Evolutionary conservation across 2,797 vertebrate genomes (phyloP), one percentile per base, ranked within the genome.

Genomic region (Catharus ustulatus): DNA sequence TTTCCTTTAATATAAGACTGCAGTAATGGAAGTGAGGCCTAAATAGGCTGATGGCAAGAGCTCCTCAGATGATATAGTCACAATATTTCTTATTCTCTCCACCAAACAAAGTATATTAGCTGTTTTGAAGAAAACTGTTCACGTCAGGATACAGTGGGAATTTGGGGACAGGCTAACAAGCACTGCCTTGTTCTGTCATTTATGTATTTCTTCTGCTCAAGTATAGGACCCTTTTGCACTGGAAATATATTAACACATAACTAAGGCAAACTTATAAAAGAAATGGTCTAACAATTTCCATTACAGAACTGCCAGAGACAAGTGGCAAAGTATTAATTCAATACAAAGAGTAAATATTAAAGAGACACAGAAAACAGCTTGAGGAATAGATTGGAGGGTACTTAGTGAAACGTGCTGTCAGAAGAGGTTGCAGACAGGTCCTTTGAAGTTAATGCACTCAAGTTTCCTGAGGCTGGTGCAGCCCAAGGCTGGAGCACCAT

Each of bases 391-490:
- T 57, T 66, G 89, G 86, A 96, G 95, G 61, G 73, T 42, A 58
- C 90, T 97, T 93, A 67, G 88, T 81, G 58, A 78, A 92, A 58
- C 17, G 36, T 45, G 48, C 93, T 96, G 91, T 96, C 81, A 96
- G 78, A 72, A 94, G 91, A 89, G 81, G 89, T 86, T 96, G 91
- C 83, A 95, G 90, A 77, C 54, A 80, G 87, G 89, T 96, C 73
- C 96, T 98, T 96, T 97, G 96, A 97, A 98, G 94, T 85, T 96
- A 95, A 97, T 68, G 77, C 64, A 87, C 95, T 97, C 80, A 81
- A 10, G 95, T 95, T 98, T 97, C 95, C 97, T 21, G 4, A 54
- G 95, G 97, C 95, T 92, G 89, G 81, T 76, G 89, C 96, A 54
- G 69, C 94, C 96, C 94, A 94, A 78, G 93, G 90, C 86, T 84